Evolutionary conservation across 2,113 vertebrate species (phyloP).

Genomic region (Xenopus laevis): DNA sequence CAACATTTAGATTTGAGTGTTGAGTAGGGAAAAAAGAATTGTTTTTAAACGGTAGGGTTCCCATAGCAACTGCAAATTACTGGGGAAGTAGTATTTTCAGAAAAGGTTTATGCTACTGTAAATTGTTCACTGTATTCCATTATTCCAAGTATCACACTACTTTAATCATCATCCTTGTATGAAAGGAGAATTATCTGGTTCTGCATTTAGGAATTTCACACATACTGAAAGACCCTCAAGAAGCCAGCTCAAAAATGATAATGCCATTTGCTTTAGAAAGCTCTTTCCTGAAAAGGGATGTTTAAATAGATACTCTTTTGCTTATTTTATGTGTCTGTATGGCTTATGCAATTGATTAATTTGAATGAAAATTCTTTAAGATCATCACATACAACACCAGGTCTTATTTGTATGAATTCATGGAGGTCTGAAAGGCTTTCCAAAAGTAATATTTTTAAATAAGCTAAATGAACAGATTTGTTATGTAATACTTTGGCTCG

Average conservation of each 20-base stretch:
- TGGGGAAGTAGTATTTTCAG: slow-evolving; percentile 18
- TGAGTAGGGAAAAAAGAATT: slow-evolving; percentile 19
- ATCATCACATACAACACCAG: background rate
- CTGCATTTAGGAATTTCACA: slow-evolving; percentile 4
- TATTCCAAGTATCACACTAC: slow-evolving; percentile 29
- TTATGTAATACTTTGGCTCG: background rate
- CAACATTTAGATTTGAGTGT: slow-evolving; percentile 30
- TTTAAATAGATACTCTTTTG: slow-evolving; percentile 7
- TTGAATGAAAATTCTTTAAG: slow-evolving; percentile 8
- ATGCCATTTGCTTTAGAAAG: slow-evolving; percentile 6
- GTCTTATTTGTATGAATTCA: slow-evolving; percentile 4
- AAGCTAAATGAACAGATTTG: slow-evolving; percentile 4
- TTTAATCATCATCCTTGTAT: slow-evolving; percentile 36
- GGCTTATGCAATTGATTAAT: slow-evolving; percentile 9
- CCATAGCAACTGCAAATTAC: slow-evolving; percentile 32
- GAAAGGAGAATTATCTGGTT: slow-evolving; percentile 15
- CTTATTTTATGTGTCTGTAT: slow-evolving; percentile 4
- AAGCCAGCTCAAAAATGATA: slow-evolving; percentile 1
- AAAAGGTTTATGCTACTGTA: slow-evolving; percentile 34
- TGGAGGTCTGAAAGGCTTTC: slow-evolving; percentile 8
- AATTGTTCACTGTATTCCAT: slow-evolving; percentile 27
- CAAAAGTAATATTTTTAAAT: slow-evolving; percentile 9
- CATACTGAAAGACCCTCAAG: slow-evolving; percentile 2
- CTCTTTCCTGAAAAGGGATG: background rate
- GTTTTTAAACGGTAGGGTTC: slow-evolving; percentile 29